Conservation (phyloP, 1,140 invertebrate species). For the Drosophila santomea region DNA sequence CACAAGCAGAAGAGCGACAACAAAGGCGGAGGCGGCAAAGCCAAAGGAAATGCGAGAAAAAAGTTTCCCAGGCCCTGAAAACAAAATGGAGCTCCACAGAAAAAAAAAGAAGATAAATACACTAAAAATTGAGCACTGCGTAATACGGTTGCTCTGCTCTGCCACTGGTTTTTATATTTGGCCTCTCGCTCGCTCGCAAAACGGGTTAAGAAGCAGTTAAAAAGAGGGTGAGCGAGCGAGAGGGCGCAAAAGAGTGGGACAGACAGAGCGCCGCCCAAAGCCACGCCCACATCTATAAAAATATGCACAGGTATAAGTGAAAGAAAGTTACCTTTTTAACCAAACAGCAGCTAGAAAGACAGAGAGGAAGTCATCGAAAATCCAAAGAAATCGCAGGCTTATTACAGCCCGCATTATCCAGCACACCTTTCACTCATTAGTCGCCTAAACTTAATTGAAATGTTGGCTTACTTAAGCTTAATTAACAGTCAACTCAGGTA, state of each 20-base stretch:
- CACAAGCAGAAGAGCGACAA: constrained; percentile 57
- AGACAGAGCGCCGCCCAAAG: constrained; percentile 70
- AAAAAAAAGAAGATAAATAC: constrained; percentile 1
- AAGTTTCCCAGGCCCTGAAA: constrained; percentile 45
- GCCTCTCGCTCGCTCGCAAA: constrained; percentile 40
- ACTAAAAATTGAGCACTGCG: constrained; percentile 24
- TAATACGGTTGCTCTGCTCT: constrained; percentile 68
- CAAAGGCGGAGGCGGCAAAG: constrained; percentile 45
- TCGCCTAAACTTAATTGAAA: constrained; percentile 59
- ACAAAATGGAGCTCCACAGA: constrained; percentile 53
- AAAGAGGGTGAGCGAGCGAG: constrained; percentile 39
- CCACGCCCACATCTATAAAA: constrained; percentile 63
- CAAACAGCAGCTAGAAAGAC: constrained; percentile 44
- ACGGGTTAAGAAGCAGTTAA: constrained; percentile 60
- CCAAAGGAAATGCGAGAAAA: constrained; percentile 44
- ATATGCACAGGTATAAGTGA: constrained; percentile 24
- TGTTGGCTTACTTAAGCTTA: constrained; percentile 62
- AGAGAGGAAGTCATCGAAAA: constrained; percentile 7
- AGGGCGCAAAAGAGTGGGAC: constrained; percentile 42
- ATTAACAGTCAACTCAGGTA: constrained; percentile 65
- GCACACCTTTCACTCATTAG: constrained; percentile 29
- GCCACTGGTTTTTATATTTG: constrained; percentile 69
- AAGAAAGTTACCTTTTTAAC: constrained; percentile 65
- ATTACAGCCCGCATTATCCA: neutral
- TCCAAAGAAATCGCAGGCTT: neutral